Conservation (phyloP, 2,888 invertebrate genomes). For the Drosophila bunnanda region DNA sequence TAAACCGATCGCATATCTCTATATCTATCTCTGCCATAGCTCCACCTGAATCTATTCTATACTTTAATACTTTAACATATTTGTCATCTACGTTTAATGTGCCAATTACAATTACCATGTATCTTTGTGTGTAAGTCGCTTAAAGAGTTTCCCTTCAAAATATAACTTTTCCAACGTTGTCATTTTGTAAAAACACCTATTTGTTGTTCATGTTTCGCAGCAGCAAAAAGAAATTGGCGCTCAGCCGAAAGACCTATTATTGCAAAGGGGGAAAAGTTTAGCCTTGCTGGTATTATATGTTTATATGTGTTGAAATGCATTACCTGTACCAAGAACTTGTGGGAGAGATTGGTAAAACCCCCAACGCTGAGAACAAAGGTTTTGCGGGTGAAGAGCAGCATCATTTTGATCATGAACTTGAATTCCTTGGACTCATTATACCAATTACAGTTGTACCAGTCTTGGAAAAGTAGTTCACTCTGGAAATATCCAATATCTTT, state of each 20-base stretch:
- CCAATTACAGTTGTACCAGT: constrained; percentile 79
- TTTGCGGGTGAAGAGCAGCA: constrained; percentile 72
- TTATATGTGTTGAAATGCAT: too few relatives aligned
- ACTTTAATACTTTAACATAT: constrained; percentile 62
- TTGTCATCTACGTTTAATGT: constrained; percentile 78
- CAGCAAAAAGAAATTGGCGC: constrained; percentile 77
- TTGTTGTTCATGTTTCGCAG: constrained; percentile 70
- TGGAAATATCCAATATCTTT: constrained; percentile 22
- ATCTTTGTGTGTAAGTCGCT: constrained; percentile 68
- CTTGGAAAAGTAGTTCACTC: constrained; percentile 69
- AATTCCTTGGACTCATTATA: constrained; percentile 76
- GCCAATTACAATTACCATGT: constrained; percentile 68
- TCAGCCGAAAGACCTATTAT: constrained; percentile 71
- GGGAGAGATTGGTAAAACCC: constrained; percentile 76
- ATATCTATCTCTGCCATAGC: constrained; percentile 26
- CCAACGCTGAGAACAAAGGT: constrained; percentile 68
- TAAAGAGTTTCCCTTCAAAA: constrained; percentile 67
- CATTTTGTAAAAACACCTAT: constrained; percentile 65
- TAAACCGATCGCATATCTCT: constrained; percentile 58
- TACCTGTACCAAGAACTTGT: constrained; percentile 74
- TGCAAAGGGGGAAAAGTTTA: background rate
- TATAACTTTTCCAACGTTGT: constrained; percentile 78
- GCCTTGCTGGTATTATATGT: too few relatives aligned
- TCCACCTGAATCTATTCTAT: constrained; percentile 55
- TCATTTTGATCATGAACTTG: constrained; percentile 70